phyloP scores from a whole-genome alignment of 1,140 invertebrate species.

The Frieseomelitta varia region DNA sequence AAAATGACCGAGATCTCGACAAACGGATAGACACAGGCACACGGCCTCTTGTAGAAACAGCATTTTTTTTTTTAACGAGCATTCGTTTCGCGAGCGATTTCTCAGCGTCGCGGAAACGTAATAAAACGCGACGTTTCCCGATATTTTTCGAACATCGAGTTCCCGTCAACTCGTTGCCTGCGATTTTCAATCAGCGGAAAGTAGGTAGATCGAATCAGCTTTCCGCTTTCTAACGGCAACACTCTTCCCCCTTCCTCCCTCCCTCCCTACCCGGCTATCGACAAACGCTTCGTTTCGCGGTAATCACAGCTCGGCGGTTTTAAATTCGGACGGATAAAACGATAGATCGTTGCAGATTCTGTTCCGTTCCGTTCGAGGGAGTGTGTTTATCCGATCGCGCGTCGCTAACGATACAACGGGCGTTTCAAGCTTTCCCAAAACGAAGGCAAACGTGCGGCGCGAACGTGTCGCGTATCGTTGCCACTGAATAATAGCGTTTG shows the following conservation, averaged over 20 bases:
- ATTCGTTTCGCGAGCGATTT: not conserved
- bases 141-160: too few species aligned
- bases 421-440: not conserved
- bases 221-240: slow-evolving; percentile 27
- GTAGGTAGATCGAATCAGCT: too few species aligned
- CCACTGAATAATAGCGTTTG: slow-evolving; percentile 58
- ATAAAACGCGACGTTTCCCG: not conserved
- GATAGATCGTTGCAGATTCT: too few species aligned
- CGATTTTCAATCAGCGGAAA: too few species aligned
- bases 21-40: too few species aligned
- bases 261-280: not conserved
- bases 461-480: slow-evolving; percentile 40
- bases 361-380: too few species aligned
- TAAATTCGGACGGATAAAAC: too few species aligned
- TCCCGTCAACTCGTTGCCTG: too few species aligned
- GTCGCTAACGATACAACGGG: slow-evolving; percentile 16
- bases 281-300: not conserved
- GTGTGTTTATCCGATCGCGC: not conserved
- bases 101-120: not conserved
- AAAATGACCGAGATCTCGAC: not conserved
- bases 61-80: too few species aligned
- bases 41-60: too few species aligned
- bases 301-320: not conserved
- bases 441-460: slow-evolving; percentile 16
- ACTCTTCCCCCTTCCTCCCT: not conserved